These are phyloP conservation scores for Autographa pulchrina DNA, from an alignment of 2,888 invertebrate genomes.

Conservation along the genomic window DNA sequence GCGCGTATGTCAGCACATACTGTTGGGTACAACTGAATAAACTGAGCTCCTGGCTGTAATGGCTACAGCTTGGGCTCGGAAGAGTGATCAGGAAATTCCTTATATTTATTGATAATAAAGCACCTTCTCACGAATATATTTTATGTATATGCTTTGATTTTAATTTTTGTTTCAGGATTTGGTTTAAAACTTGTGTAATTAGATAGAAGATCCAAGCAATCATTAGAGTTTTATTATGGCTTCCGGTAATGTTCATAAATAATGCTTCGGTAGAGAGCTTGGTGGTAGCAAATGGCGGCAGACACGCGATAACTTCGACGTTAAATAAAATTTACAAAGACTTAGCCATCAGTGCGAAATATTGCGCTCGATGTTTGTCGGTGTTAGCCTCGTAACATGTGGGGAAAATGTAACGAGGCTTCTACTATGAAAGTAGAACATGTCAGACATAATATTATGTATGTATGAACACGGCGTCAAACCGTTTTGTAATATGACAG, in stretches of 20 bases:
- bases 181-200: neutral
- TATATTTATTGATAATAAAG: slow-evolving; percentile 12
- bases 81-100: slow-evolving; percentile 32
- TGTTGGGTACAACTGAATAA: slow-evolving; percentile 10
- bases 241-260: slow-evolving; percentile 11
- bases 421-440: neutral
- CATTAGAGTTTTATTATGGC: slow-evolving; percentile 12
- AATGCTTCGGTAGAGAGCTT: slow-evolving; percentile 3
- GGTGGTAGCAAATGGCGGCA: neutral
- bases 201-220: neutral
- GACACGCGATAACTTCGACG: neutral
- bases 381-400: neutral
- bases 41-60: slow-evolving; percentile 17
- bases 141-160: too few relatives aligned
- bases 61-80: slow-evolving; percentile 9
- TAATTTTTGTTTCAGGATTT: neutral
- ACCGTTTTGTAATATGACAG: neutral
- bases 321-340: neutral
- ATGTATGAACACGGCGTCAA: neutral
- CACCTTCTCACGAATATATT: slow-evolving; percentile 2
- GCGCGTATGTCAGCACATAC: slow-evolving; percentile 8
- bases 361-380: too few relatives aligned
- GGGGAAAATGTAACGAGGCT: too few relatives aligned
- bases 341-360: neutral
- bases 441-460: neutral